Conservation (phyloP, 2,888 invertebrate genomes). For the Tetragonisca angustula region DNA sequence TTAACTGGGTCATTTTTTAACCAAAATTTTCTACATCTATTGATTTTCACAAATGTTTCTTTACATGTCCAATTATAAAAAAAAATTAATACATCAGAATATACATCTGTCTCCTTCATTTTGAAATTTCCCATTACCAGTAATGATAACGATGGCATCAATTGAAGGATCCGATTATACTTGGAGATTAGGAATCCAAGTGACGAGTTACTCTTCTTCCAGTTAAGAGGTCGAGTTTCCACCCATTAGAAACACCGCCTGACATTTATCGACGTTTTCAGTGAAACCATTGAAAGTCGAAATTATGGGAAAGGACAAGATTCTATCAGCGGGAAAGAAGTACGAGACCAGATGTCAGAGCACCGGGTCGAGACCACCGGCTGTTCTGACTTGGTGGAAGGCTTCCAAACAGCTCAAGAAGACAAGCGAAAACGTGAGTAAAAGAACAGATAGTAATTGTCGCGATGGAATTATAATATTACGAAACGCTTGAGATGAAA, state of each 20-base stretch:
- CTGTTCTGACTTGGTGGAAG: conserved; percentile 96
- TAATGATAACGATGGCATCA: too few species aligned
- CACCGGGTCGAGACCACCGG: conserved; percentile 93
- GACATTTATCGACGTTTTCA: conserved; percentile 84
- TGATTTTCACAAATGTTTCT: too few species aligned
- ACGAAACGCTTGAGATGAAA: background rate
- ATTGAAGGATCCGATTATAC: too few species aligned
- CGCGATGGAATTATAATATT: background rate
- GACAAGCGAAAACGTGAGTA: conserved; percentile 92
- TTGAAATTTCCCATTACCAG: too few species aligned
- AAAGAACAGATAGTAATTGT: background rate
- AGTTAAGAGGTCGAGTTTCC: too few species aligned
- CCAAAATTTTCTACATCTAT: too few species aligned
- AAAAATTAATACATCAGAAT: too few species aligned
- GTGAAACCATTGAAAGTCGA: conserved; percentile 94
- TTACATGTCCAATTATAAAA: too few species aligned
- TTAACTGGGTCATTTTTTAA: too few species aligned
- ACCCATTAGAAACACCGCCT: background rate
- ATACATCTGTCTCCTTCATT: too few species aligned
- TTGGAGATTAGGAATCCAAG: too few species aligned
- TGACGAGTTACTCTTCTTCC: too few species aligned
- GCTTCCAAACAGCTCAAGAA: conserved; percentile 92
- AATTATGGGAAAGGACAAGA: conserved; percentile 92
- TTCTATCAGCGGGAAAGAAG: conserved; percentile 93
- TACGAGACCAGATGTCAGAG: conserved; percentile 95